Base-by-base conservation (phyloP, 2,113 vertebrate genomes). In the Pungitius pungitius region DNA sequence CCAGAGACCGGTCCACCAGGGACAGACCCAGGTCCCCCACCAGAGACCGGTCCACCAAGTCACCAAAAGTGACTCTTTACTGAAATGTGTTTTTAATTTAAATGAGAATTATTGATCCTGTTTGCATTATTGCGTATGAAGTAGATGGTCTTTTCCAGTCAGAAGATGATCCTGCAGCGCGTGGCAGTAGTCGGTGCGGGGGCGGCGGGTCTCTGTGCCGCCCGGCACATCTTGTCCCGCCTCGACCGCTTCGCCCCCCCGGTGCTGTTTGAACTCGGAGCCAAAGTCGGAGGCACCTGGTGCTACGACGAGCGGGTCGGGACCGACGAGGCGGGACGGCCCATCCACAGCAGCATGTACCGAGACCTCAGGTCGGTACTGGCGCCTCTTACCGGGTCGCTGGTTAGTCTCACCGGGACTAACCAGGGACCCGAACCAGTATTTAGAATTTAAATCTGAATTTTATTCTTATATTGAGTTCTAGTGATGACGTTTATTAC, bases 301-400 rank as follows among this genome's bases (percentile, higher is more conserved):
- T 90, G 91, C 22, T 96, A 96, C 24, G 87, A 91, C 0, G 94
- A 94, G 6, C 61, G 65, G 0, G 82, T 76, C 0, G 91, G 87
- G 0, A 59, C 45, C 1, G 11, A 80, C 7, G 82, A 85, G 1
- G 62, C 75, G 11, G 88, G 81, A 0, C 58, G 20, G 0, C 79
- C 85, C 0, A 20, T 92, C 3, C 91, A 90, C 66, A 93, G 93
- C 92, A 96, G 95, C 90, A 95, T 95, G 94, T 96, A 96, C 88
- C 87, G 88, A 45, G 78, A 94, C 88, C 92, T 95, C 67, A 92
- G 87, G 55, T 57, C 4, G 14, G 24, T 8, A 35, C 33, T 35
- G 30, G 30, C 3, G 3, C 30, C 30, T 30, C 30, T 24, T n/a
- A 12, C 11, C 22, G 13, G 1, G 2, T 52, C 11, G 6, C 20